Evolutionary conservation across 2,888 invertebrate species (phyloP).

Genomic region (Scaptomyza tumidula): DNA sequence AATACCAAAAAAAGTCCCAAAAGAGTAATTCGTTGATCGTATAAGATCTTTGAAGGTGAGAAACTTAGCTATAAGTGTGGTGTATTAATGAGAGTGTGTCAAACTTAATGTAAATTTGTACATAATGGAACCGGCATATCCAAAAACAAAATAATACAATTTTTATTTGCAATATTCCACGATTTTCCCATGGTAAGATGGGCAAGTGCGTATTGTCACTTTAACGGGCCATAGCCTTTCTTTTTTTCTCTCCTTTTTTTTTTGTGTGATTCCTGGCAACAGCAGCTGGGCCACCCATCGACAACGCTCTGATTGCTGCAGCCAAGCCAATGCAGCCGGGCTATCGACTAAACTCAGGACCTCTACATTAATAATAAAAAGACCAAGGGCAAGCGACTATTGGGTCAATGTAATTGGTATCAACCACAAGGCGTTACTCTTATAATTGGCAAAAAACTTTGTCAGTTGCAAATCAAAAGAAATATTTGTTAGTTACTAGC

Average conservation of each 20-base stretch:
- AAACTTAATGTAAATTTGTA: background rate
- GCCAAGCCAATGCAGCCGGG: conserved; percentile 35
- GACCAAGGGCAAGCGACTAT: conserved; percentile 23
- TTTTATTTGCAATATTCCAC: background rate
- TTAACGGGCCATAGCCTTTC: conserved; percentile 46
- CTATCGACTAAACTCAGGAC: conserved; percentile 32
- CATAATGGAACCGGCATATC: too few relatives aligned
- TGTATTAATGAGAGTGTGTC: background rate
- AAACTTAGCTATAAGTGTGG: background rate
- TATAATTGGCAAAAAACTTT: background rate
- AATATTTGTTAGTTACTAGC: background rate
- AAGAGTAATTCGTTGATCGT: background rate
- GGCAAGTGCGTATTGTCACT: conserved; percentile 53
- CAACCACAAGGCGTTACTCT: background rate
- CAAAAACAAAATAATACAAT: background rate
- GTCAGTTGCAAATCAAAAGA: background rate
- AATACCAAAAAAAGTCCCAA: background rate
- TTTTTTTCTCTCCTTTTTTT: conserved; percentile 31
- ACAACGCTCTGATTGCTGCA: conserved; percentile 47
- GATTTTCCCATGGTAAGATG: conserved; percentile 25
- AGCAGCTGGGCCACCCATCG: conserved; percentile 63
- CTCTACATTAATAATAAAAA: conserved; percentile 26
- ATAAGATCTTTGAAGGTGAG: background rate
- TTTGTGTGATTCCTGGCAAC: conserved; percentile 44
- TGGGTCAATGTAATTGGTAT: conserved; percentile 45